phyloP scores from a whole-genome alignment of 2,113 vertebrate genomes.

The Psettodes erumei region DNA sequence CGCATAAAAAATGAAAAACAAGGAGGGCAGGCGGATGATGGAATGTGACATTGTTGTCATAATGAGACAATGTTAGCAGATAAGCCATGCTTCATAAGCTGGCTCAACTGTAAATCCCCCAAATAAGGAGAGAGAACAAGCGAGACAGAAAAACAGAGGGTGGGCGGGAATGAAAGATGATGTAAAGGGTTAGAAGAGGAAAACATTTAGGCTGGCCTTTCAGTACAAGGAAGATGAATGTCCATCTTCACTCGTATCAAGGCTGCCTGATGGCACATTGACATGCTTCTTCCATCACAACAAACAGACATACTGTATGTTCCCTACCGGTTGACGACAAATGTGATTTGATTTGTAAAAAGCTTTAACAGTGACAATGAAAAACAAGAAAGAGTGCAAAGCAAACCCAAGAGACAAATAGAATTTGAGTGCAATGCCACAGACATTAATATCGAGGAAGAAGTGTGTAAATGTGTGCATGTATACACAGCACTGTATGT shows the following conservation, averaged over 20 bases:
- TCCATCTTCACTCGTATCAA: conserved; percentile 35
- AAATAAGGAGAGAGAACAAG: conserved; percentile 47
- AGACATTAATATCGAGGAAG: not conserved
- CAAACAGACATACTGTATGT: conserved; percentile 31
- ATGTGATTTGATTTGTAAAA: conserved; percentile 41
- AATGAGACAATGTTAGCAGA: conserved; percentile 64
- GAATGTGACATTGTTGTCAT: conserved; percentile 52
- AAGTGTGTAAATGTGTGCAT: conserved; percentile 20
- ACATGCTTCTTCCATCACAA: conserved; percentile 19
- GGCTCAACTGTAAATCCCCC: conserved; percentile 58
- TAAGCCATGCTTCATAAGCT: conserved; percentile 52
- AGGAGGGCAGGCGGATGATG: conserved; percentile 17
- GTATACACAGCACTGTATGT: not conserved
- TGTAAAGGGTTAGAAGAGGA: conserved; percentile 15
- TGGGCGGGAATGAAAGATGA: conserved; percentile 37
- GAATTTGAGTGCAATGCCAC: not conserved
- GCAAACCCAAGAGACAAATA: conserved; percentile 5
- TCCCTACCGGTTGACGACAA: conserved; percentile 32
- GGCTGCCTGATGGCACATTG: conserved; percentile 15
- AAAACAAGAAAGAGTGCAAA: conserved; percentile 1
- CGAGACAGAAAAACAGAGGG: conserved; percentile 26
- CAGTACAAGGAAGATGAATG: conserved; percentile 41
- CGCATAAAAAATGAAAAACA: conserved; percentile 16
- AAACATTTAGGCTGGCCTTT: conserved; percentile 51
- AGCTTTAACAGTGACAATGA: conserved; percentile 14